These are phyloP conservation scores for Pseudoatta argentina DNA, from an alignment of 1,140 invertebrate genomes.

Conservation along the genomic window DNA sequence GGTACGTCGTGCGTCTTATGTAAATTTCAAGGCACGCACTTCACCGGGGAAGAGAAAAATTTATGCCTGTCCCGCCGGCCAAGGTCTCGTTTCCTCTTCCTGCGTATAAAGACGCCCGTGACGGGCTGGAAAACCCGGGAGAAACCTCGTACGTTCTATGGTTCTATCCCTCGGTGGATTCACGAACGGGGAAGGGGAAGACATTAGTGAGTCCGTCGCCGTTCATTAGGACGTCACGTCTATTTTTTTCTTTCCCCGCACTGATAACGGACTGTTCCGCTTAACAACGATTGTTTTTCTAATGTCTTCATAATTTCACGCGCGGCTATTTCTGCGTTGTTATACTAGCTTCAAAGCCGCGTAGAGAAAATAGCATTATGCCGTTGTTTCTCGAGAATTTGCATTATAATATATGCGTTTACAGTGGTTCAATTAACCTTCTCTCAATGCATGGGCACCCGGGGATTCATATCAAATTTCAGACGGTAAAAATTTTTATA, in stretches of 20 bases:
- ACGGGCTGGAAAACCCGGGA: conserved; percentile 19
- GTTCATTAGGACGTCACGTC: conserved; percentile 33
- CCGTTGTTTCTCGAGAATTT: background rate
- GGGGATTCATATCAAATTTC: too few species aligned
- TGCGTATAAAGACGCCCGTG: conserved; percentile 46
- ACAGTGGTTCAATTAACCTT: background rate
- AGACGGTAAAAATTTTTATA: too few species aligned
- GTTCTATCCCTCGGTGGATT: background rate
- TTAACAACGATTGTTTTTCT: conserved; percentile 50
- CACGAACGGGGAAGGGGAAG: background rate
- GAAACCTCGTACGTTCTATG: background rate
- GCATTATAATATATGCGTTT: background rate
- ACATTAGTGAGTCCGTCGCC: conserved; percentile 9
- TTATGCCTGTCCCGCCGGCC: conserved; percentile 79
- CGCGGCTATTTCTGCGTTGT: conserved; percentile 41
- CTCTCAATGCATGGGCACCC: too few species aligned
- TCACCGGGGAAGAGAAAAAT: conserved; percentile 78
- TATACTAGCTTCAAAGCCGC: background rate
- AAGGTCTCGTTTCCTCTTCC: conserved; percentile 77
- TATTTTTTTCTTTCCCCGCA: background rate
- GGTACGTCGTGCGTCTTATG: conserved; percentile 80
- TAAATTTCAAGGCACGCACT: conserved; percentile 83
- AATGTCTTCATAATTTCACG: conserved; percentile 60
- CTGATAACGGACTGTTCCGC: conserved; percentile 56
- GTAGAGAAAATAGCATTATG: background rate